Conservation (phyloP, 2,888 invertebrate genomes). For the Caenorhabditis becei region DNA sequence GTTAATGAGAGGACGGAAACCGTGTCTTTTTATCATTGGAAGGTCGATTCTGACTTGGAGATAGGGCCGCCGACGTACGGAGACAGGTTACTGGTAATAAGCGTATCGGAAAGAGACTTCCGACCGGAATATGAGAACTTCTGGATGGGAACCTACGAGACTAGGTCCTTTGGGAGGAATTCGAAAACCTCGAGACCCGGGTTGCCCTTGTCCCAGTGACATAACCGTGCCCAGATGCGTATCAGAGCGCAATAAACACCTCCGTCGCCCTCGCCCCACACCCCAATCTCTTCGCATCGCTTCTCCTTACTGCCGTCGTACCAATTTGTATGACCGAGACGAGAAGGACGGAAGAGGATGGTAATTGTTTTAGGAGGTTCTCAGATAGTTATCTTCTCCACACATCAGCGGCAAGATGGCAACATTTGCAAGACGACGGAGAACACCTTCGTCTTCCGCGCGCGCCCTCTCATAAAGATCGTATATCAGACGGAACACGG, state of each 20-base stretch:
- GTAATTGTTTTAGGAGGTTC: conserved; percentile 51
- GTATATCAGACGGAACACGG: not conserved
- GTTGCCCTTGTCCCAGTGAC: not conserved
- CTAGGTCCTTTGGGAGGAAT: no score
- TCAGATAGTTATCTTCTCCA: conserved; percentile 48
- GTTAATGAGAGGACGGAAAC: conserved; percentile 27
- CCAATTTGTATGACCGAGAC: conserved; percentile 12
- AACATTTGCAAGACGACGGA: conserved; percentile 31
- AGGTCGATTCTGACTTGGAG: conserved; percentile 45
- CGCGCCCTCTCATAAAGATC: conserved; percentile 12
- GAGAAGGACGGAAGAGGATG: not conserved
- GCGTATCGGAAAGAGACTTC: conserved; percentile 35
- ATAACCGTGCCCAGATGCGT: not conserved
- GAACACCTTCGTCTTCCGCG: conserved; percentile 47
- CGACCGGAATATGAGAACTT: not conserved
- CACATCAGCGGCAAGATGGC: conserved; percentile 47
- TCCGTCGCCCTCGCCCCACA: conserved; percentile 12
- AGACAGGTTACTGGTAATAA: conserved; percentile 43
- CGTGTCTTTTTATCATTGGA: conserved; percentile 47
- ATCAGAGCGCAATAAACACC: not conserved
- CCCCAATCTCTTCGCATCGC: conserved; percentile 13
- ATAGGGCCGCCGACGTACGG: conserved; percentile 21
- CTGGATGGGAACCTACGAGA: not conserved
- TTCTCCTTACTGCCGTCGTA: not conserved
- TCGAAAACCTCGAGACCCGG: no score